Conservation (phyloP, 2,888 invertebrate species). For the Mesochorus sp. region DNA sequence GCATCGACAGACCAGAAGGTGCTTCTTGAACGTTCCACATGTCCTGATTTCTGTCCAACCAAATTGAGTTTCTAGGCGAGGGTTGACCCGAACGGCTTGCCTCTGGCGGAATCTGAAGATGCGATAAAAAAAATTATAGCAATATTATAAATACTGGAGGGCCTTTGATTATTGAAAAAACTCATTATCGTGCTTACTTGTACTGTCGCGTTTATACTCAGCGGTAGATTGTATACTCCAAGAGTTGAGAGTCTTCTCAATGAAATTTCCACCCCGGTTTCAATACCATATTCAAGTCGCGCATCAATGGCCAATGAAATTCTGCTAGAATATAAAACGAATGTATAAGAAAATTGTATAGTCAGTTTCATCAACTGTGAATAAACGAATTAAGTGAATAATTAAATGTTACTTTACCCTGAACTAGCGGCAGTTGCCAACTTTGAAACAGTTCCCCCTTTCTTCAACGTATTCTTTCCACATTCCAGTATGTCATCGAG, state of each 20-base stretch:
- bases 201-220: conserved; percentile 83
- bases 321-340: conserved; percentile 76
- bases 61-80: conserved; percentile 61
- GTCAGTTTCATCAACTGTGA: neutral
- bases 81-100: conserved; percentile 62
- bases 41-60: conserved; percentile 73
- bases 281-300: conserved; percentile 91
- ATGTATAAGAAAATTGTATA: neutral
- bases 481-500: conserved; percentile 87
- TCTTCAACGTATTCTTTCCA: conserved; percentile 84
- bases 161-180: too few species aligned
- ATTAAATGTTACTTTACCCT: conserved; percentile 68
- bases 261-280: conserved; percentile 89
- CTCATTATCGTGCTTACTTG: conserved; percentile 76
- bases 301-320: conserved; percentile 89
- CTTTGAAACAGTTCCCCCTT: conserved; percentile 81
- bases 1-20: conserved; percentile 83
- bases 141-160: neutral
- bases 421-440: conserved; percentile 76
- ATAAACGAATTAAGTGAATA: neutral
- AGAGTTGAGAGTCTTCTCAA: conserved; percentile 88
- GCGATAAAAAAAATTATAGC: neutral
- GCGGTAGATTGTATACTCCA: conserved; percentile 85
- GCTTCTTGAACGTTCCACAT: conserved; percentile 72
- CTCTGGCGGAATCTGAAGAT: conserved; percentile 42